Conservation (phyloP, 1,140 invertebrate species). For the Drosophila repletoides region DNA sequence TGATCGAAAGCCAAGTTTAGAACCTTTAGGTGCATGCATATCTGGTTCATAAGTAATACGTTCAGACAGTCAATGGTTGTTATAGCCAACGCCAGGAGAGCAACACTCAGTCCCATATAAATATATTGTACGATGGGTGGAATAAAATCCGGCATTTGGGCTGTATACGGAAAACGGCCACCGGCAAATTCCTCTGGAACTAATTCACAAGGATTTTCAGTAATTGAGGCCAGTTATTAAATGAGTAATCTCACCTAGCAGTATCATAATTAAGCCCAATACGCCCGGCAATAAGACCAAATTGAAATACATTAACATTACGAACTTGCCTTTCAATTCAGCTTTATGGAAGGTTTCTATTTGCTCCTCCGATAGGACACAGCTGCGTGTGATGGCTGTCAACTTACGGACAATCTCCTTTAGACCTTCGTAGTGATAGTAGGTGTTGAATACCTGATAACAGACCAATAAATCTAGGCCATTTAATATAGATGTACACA, state of each 20-base stretch:
- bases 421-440: conserved; percentile 33
- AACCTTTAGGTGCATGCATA: conserved; percentile 66
- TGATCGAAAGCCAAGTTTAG: conserved; percentile 62
- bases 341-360: conserved; percentile 33
- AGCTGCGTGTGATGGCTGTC: conserved; percentile 14
- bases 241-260: conserved; percentile 36
- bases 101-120: conserved; percentile 55
- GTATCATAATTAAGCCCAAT: conserved; percentile 44
- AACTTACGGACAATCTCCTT: conserved; percentile 25
- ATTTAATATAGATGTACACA: too few species aligned
- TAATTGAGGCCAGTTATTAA: too few species aligned
- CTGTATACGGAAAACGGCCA: conserved; percentile 59
- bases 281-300: conserved; percentile 42
- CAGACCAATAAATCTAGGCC: not conserved
- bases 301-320: conserved; percentile 46
- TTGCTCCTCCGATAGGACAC: conserved; percentile 44
- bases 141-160: conserved; percentile 43
- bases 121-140: conserved; percentile 20
- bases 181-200: conserved; percentile 56
- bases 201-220: conserved; percentile 16
- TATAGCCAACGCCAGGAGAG: conserved; percentile 44
- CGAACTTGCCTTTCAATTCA: conserved; percentile 52
- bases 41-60: conserved; percentile 64
- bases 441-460: conserved; percentile 44
- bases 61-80: conserved; percentile 63